Evolutionary conservation across 1,140 invertebrate species (phyloP), one percentile per base, ranked within the genome.

Genomic region (Drosophila erecta): DNA sequence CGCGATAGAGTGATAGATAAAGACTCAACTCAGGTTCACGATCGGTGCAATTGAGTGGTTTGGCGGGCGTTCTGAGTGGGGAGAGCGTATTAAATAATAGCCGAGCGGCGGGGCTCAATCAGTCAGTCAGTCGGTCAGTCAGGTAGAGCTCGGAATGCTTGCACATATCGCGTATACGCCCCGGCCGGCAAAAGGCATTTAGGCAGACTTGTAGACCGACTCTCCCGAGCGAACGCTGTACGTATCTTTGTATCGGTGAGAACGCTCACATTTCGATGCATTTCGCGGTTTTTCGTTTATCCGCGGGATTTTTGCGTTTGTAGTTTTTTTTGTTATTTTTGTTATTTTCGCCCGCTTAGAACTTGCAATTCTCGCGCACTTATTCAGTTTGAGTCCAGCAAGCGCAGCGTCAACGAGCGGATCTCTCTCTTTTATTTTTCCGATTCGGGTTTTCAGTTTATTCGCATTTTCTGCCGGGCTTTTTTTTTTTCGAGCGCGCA

Each of bases 161-260:
- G 65, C 77, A 71, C 81, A 79, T 69, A 86, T 86, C 83, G 83
- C 83, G 83, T 86, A 86, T 86, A 86, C 83, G 83, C 65, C 56
- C 84, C 79, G 83, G 57, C 83, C 84, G 83, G 83, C 41, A 44
- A 44, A 12, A 11, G 41, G 41, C 66, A 41, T 37, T 53, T 61
- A 69, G 65, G 65, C 64, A 44, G 62, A 58, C 59, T 72, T 73
- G 62, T 62, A 65, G 37, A 40, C 38, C 33, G 44, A 30, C 54
- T 66, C 62, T 47, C 38, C 22, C 50, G 15, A 46, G 40, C 54
- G 12, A 49, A 3, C 22, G 22, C 3, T n/a, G n/a, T 1, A 17
- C 17, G 17, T 17, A 17, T 24, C 24, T 22, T 33, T 30, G 72
- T 64, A 50, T 59, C 58, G 41, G 64, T 46, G 62, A 35, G 79